phyloP scores from a whole-genome alignment of 2,113 vertebrate species.

The Hemicordylus capensis region DNA sequence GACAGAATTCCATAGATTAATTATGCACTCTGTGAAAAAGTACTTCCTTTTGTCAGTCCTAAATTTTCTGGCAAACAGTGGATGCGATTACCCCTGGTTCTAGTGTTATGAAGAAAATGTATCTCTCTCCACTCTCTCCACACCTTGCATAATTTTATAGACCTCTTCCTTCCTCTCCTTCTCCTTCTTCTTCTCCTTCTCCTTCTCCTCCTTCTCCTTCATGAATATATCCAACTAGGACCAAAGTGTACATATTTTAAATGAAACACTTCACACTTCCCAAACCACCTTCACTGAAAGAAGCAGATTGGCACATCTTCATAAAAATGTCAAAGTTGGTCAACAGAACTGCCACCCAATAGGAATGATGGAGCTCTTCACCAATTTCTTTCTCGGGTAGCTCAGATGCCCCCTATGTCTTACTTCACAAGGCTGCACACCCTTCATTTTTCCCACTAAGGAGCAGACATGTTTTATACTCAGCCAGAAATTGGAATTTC shows the following conservation, averaged over 20 bases:
- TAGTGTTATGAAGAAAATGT: too few species aligned
- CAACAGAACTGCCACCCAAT: not conserved
- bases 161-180: too few species aligned
- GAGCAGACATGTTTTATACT: constrained; percentile 5
- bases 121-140: too few species aligned
- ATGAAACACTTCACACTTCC: not conserved
- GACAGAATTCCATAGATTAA: too few species aligned
- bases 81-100: too few species aligned
- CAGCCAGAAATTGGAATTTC: not conserved
- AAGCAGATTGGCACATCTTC: not conserved
- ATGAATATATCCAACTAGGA: not conserved
- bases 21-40: too few species aligned
- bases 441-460: constrained; percentile 34
- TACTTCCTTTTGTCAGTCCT: too few species aligned
- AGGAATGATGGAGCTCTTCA: constrained; percentile 3
- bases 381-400: constrained; percentile 26
- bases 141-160: too few species aligned
- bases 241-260: not conserved
- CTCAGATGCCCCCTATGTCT: constrained; percentile 14
- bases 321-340: not conserved
- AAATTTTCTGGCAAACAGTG: too few species aligned
- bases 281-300: not conserved
- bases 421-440: constrained; percentile 34
- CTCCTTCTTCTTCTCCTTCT: too few species aligned
- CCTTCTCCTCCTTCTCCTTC: too few species aligned